These are phyloP conservation scores for Pseudomyrmex concolor DNA, from an alignment of 1,140 invertebrate genomes.

Conservation along the genomic window DNA sequence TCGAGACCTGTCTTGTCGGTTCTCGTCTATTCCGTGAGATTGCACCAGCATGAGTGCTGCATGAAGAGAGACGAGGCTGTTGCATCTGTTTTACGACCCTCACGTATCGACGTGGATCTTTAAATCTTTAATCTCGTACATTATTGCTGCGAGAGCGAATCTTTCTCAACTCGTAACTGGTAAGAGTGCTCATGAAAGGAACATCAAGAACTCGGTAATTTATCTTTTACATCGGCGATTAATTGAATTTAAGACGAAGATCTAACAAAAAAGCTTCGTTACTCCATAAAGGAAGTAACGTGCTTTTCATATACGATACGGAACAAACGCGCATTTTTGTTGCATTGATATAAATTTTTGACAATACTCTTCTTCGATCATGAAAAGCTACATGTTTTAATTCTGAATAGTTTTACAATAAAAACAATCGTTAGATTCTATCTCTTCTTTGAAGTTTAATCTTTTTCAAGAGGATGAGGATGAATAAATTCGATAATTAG, in stretches of 20 bases:
- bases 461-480: not conserved
- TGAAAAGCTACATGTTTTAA: not conserved
- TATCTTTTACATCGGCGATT: not conserved
- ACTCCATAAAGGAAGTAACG: not conserved
- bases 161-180: conserved; percentile 12
- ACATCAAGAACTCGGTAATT: not conserved
- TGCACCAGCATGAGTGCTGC: not conserved
- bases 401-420: not conserved
- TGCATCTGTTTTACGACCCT: conserved; percentile 17
- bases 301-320: too few species aligned
- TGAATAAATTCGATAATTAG: conserved; percentile 9
- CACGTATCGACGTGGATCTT: conserved; percentile 21
- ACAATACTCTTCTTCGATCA: not conserved
- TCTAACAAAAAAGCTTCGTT: not conserved
- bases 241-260: not conserved
- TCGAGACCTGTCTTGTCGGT: conserved; percentile 43
- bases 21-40: conserved; percentile 40
- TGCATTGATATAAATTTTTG: not conserved
- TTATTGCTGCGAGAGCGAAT: conserved; percentile 20
- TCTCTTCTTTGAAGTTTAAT: not conserved
- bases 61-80: conserved; percentile 19
- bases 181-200: not conserved
- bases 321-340: too few species aligned
- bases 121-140: conserved; percentile 41
- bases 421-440: not conserved